Percentiles rank a stretch among this genome's conserved stretches.
Evolutionary conservation across 2,797 vertebrate species (phyloP).

Genomic region (Poeciliopsis turneri): DNA sequence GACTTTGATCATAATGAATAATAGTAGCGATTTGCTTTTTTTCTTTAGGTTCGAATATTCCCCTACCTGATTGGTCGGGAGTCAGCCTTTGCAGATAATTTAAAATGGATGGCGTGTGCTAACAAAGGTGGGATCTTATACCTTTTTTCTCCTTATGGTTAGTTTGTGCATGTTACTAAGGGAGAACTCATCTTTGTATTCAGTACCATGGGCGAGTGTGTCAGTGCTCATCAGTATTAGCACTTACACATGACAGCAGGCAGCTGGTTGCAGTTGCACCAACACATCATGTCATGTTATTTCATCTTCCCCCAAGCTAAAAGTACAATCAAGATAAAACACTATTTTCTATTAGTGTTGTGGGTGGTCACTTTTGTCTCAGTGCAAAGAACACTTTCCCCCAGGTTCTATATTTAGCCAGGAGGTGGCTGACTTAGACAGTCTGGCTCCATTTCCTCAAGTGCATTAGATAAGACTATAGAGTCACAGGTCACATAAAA

Average conservation of each 20-base stretch:
- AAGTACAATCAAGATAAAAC: constrained; percentile 36
- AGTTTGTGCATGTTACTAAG: constrained; percentile 16
- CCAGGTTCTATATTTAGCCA: constrained; percentile 68
- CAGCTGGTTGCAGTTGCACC: constrained; percentile 54
- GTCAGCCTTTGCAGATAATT: constrained; percentile 96
- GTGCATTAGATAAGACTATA: constrained; percentile 61
- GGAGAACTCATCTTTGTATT: constrained; percentile 3
- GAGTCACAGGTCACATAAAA: constrained; percentile 56
- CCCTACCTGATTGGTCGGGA: constrained; percentile 98
- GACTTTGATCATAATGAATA: constrained; percentile 73
- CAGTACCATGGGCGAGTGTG: constrained; percentile 31
- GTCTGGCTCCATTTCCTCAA: constrained; percentile 71
- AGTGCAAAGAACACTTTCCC: constrained; percentile 46
- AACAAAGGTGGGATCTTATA: constrained; percentile 91
- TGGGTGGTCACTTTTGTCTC: constrained; percentile 63
- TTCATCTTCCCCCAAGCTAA: constrained; percentile 35
- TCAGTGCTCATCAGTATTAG: constrained; percentile 52
- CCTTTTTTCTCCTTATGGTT: constrained; percentile 12
- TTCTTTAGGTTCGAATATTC: constrained; percentile 92
- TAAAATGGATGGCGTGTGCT: constrained; percentile 99
- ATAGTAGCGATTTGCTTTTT: constrained; percentile 63
- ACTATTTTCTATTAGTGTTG: constrained; percentile 38
- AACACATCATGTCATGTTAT: constrained; percentile 54
- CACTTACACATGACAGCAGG: constrained; percentile 44
- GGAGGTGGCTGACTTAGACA: constrained; percentile 63